Evolutionary conservation across 2,113 vertebrate genomes (phyloP).

Genomic region (Dipodomys ordii): DNA sequence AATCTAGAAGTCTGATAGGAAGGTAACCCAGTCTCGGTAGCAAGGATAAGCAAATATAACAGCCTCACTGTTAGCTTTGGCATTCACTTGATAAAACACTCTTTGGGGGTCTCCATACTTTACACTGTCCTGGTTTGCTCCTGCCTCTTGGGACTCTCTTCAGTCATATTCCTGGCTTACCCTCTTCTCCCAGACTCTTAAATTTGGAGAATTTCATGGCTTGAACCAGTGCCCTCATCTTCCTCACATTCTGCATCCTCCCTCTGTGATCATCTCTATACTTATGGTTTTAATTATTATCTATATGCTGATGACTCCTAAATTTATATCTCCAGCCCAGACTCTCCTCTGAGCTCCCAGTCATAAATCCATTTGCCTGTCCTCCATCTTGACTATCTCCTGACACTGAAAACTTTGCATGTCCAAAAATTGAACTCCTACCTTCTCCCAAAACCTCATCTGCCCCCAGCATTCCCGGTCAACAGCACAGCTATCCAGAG

Average conservation of each 20-base stretch:
- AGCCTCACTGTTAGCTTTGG: not conserved
- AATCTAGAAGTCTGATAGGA: not conserved
- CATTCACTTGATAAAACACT: not conserved
- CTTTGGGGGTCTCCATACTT: conserved; percentile 12
- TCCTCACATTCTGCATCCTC: conserved; percentile 56
- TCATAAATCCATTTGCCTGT: conserved; percentile 73
- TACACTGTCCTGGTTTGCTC: not conserved
- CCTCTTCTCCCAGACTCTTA: not conserved
- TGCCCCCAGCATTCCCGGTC: conserved; percentile 65
- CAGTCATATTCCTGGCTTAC: not conserved
- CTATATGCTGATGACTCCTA: conserved; percentile 71
- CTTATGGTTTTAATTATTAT: conserved; percentile 80
- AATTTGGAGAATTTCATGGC: conserved; percentile 47
- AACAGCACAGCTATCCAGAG: conserved; percentile 32
- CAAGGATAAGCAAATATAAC: not conserved
- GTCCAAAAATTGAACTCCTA: conserved; percentile 74
- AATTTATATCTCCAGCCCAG: conserved; percentile 73
- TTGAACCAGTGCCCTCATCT: conserved; percentile 50
- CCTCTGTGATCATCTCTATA: conserved; percentile 32
- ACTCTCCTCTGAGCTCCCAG: conserved; percentile 56
- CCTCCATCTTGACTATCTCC: conserved; percentile 69
- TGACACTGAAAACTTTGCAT: conserved; percentile 44
- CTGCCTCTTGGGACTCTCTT: not conserved
- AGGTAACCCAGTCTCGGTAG: not conserved
- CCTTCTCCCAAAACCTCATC: conserved; percentile 23